A percentile compares a stretch with the other conserved stretches of the same genome.
Evolutionary conservation across 2,113 vertebrate species (phyloP).

Genomic region (Rhineura floridana): DNA sequence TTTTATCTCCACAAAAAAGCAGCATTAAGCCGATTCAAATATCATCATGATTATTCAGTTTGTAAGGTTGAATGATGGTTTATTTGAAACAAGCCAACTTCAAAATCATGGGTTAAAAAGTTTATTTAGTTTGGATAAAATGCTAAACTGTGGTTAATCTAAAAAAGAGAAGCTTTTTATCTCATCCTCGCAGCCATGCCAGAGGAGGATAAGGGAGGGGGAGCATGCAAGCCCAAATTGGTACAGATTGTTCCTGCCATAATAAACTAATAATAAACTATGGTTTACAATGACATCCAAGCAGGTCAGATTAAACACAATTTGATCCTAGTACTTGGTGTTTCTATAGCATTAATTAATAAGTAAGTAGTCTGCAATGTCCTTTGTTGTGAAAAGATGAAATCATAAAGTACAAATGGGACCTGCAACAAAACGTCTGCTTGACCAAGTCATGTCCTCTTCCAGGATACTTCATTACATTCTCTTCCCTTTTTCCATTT

Average conservation of each 20-base stretch:
- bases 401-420: background rate
- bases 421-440: background rate
- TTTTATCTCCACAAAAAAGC: background rate
- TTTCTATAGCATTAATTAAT: background rate
- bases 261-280: too few species aligned
- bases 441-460: background rate
- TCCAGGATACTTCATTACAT: background rate
- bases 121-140: background rate
- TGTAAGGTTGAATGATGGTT: too few species aligned
- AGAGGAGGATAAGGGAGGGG: too few species aligned
- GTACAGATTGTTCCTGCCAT: too few species aligned
- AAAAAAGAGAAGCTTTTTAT: background rate
- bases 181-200: background rate
- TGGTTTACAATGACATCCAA: background rate
- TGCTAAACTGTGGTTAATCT: background rate
- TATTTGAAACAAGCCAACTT: background rate
- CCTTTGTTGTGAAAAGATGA: background rate
- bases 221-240: too few species aligned
- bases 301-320: background rate
- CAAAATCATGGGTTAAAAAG: background rate
- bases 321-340: background rate
- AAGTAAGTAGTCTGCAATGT: background rate
- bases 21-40: background rate
- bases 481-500: background rate
- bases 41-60: background rate